Conservation (phyloP, 2,797 vertebrate genomes). For the Peromyscus nudipes region DNA sequence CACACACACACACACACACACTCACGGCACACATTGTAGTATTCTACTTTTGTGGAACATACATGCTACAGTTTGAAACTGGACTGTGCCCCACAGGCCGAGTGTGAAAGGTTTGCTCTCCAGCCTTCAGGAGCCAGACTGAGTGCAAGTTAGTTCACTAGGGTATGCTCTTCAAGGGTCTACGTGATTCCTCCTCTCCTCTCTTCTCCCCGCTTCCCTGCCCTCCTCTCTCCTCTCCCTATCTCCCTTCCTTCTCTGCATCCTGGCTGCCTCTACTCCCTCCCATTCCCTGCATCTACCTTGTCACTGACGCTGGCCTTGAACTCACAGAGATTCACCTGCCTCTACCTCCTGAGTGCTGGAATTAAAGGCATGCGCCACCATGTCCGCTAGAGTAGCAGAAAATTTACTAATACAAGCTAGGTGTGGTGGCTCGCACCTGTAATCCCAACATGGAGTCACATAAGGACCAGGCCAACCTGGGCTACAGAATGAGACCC, state of each 20-base stretch:
- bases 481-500: not conserved
- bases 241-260: not conserved
- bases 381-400: not conserved
- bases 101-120: not conserved
- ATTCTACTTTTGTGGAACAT: not conserved
- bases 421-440: not conserved
- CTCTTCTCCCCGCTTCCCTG: not conserved
- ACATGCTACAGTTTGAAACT: not conserved
- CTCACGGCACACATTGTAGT: not conserved
- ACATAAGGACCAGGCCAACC: not conserved
- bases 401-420: not conserved
- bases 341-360: not conserved
- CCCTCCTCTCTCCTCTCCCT: not conserved
- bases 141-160: not conserved
- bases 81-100: not conserved
- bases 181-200: not conserved
- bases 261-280: not conserved
- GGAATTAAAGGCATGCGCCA: not conserved
- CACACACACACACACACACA: not conserved
- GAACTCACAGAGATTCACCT: too few relatives aligned
- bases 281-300: not conserved
- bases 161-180: not conserved
- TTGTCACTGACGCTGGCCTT: not conserved
- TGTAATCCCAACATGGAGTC: not conserved
- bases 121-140: too few relatives aligned